Percentiles rank a stretch among this genome's conserved stretches.
phyloP scores from a whole-genome alignment of 2,888 invertebrate species.

The Cenopis cana region DNA sequence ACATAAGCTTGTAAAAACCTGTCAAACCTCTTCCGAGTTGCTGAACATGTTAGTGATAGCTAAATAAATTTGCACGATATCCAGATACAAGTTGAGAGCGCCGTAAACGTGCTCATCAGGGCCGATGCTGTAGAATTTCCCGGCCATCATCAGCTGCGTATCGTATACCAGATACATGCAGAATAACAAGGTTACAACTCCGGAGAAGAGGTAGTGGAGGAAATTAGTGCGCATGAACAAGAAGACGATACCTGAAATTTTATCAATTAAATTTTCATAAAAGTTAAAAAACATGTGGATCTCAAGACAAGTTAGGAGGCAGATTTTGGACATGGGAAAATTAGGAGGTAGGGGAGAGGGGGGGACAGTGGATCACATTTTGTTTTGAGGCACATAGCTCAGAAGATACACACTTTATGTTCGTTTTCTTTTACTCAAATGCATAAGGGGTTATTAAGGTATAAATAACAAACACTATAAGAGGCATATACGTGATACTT shows the following conservation, averaged over 20 bases:
- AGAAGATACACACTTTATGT: too few relatives aligned
- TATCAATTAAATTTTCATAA: too few relatives aligned
- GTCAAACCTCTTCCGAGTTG: not conserved
- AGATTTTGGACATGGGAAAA: too few relatives aligned
- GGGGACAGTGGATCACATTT: too few relatives aligned
- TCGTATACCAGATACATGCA: slow-evolving; percentile 95
- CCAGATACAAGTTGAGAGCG: slow-evolving; percentile 94
- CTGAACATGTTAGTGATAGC: not conserved
- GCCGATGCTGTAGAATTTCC: slow-evolving; percentile 94
- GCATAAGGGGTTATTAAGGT: too few relatives aligned
- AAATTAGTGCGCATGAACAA: slow-evolving; percentile 86
- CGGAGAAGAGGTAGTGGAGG: slow-evolving; percentile 92
- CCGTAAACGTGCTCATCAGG: slow-evolving; percentile 98
- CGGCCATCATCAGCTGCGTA: slow-evolving; percentile 96
- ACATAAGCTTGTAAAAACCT: not conserved
- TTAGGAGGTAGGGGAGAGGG: too few relatives aligned
- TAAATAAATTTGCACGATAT: slow-evolving; percentile 85
- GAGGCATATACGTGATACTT: too few relatives aligned
- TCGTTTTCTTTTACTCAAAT: too few relatives aligned
- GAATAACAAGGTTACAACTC: slow-evolving; percentile 94
- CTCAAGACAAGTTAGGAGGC: too few relatives aligned
- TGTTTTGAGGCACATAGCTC: too few relatives aligned
- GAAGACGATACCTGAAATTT: slow-evolving; percentile 85
- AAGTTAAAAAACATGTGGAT: too few relatives aligned
- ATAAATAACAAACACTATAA: too few relatives aligned